Evolutionary conservation across 2,888 invertebrate species (phyloP), one percentile per base, ranked within the genome.

Genomic region (Xestia xanthographa): DNA sequence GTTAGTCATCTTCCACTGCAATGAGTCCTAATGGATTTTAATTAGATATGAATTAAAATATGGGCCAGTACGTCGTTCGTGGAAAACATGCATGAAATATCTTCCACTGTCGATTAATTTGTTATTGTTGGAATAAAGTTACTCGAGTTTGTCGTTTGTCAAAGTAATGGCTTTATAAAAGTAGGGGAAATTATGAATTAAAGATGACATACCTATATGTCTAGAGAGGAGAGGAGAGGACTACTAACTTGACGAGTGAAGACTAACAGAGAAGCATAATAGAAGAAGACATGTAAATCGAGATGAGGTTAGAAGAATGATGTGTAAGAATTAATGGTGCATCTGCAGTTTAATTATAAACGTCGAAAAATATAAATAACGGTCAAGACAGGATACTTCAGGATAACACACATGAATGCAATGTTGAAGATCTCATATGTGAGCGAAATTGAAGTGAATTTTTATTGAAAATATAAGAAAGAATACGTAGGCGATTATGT

Each of bases 1-100:
- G 58, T 78, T 58, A 82, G 58, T 78, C 82, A 81, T 70, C 45
- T n/a, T 63, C 8, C 11, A 69, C 45, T 65, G 63, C 63, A 82
- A 82, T 58, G 41, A 63, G 63, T 78, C 43, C 22, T 48, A 81
- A 81, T 81, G 34, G 56, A 73, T 58, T 78, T 81, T 73, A 80
- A 80, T 80, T 72, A 66, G 45, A 48, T 60, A 60, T 34, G 65
- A 72, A 81, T 81, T 81, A 62, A 66, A 77, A 73, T 72, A 69
- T 72, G 53, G 53, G 67, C 38, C 34, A 29, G 53, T 6, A 34
- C 56, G n/a, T 43, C 11, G 38, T 58, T 77, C 77, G 22, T 29
- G 20, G 62, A 58, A 62, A 26, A 29, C 20, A 68, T 48, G 4
- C n/a, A 26, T 65, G 65, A 29, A 62, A 29, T 48, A 66, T 69